Evolutionary conservation across 1,140 invertebrate genomes (phyloP), one percentile per base, ranked within the genome.

Genomic region (Caenorhabditis latens): DNA sequence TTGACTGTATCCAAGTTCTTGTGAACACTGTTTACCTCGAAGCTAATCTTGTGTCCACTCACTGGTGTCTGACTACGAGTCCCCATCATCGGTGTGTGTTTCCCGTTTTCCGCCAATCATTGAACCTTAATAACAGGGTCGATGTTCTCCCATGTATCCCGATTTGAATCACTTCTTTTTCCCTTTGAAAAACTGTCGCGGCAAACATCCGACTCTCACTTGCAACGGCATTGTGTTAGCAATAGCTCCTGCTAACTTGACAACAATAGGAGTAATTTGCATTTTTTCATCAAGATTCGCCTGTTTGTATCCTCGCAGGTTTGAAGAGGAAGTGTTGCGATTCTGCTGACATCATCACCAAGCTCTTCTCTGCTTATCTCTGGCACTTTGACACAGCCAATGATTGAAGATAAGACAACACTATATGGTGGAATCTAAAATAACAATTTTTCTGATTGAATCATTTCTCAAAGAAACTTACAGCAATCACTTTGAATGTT

Each of bases 401-500:
- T 67, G 61, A 92, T 90, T 24, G 92, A 89, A 21, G 86, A 87
- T 57, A 92, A 92, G 19, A 89, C 32, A 11, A 91, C 89, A 83
- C 92, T 87, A 50, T 90, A 84, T 43, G 91, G 91, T 11, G 85
- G 84, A 46, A 90, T 86, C 86, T 90, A 43, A 19, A 89, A 42
- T 3, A 63, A n/a, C 0, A 63, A 3, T 1, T 32, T 24, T 32
- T 32, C 0, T 9, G 32, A 63, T n/a, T 63, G 2, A n/a, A n/a
- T n/a, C 21, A n/a, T n/a, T n/a, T n/a, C 13, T 57, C 19, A 0
- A 65, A 40, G n/a, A 63, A 87, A 71, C 83, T 57, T 63, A 92
- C 90, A n/a, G 90, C 88, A 14, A 61, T 71, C 58, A 92, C 90
- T 88, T 95, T 96, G 93, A 99, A 98, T 83, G 95, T 95, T 0